Evolutionary conservation across 2,888 invertebrate genomes (phyloP), one percentile per base, ranked within the genome.

Genomic region (Loripinus fragilis): DNA sequence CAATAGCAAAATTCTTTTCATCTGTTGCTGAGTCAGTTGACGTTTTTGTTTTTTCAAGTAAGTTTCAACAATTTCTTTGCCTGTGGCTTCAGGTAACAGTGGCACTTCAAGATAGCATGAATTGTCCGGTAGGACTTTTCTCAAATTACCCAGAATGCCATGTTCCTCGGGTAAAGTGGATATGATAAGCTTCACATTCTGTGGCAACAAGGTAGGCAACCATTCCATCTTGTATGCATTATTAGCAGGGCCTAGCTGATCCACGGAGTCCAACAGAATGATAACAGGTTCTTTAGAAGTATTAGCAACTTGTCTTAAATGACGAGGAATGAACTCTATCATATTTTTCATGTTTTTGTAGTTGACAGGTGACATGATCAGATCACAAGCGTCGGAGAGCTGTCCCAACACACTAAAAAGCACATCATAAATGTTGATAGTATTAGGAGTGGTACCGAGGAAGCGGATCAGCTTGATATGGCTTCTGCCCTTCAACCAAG

Each of bases 211-310:
- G 0, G 71, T 80, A 15, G 91, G 91, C 48, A 92, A 71, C 92
- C 92, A 92, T 23, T 85, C 80, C 85, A 91, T 86, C 3, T 60
- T 74, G 76, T 90, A 88, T 17, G 91, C 89, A 78, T 87, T 83
- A 71, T 90, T 76, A 25, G 60, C 45, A 2, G 88, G 71, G 0
- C 74, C 78, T 35, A 92, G 78, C 85, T 92, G 92, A 74, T 92
- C 92, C 15, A 92, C 70, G 0, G 92, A 92, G 72, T 92, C 92
- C 23, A 92, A 81, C 35, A 92, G 75, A 66, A 92, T 90, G 17
- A 91, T 80, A 10, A 91, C 73, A 2, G 90, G 91, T 35, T 79
- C 75, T 67, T 90, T 90, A 1, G 86, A 65, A 10, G 79, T 78
- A 33, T 65, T 81, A 7, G 89, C 81, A 5, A 90, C 79, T 33